Percentiles rank a stretch among this genome's conserved stretches.
These are phyloP conservation scores for Sinosuthora webbiana DNA, from an alignment of 2,113 vertebrate species.

Conservation along the genomic window DNA sequence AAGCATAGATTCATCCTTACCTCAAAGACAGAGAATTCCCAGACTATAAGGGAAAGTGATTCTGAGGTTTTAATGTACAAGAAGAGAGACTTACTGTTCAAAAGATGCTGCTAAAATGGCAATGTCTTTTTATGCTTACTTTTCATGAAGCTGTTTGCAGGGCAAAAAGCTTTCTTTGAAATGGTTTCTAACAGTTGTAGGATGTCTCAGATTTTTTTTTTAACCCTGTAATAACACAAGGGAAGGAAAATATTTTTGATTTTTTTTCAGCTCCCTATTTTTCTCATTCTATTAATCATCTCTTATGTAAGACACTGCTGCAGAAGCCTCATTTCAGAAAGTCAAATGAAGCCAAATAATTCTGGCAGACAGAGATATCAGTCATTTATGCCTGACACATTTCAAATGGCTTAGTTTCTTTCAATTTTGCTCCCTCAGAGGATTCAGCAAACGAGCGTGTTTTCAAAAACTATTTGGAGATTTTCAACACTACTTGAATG, in stretches of 20 bases:
- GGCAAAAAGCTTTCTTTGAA: slow-evolving; percentile 21
- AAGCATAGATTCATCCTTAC: slow-evolving; percentile 37
- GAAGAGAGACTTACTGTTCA: slow-evolving; percentile 27
- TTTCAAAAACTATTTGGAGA: slow-evolving; percentile 8
- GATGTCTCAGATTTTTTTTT: background rate
- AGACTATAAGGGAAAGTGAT: slow-evolving; percentile 24
- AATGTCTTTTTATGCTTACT: background rate
- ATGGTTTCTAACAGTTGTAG: background rate
- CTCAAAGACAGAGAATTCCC: slow-evolving; percentile 49
- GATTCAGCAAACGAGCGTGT: background rate
- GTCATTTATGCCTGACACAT: background rate
- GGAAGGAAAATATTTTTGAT: background rate
- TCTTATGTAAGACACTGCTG: background rate
- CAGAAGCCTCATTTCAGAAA: background rate
- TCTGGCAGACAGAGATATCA: background rate
- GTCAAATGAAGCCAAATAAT: slow-evolving; percentile 14
- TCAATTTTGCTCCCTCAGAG: background rate
- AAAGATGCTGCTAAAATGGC: slow-evolving; percentile 14
- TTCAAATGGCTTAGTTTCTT: background rate
- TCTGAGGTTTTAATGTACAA: slow-evolving; percentile 34
- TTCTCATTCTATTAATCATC: slow-evolving; percentile 18
- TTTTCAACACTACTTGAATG: background rate
- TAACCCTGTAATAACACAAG: background rate
- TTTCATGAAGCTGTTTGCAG: background rate
- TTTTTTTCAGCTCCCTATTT: background rate